Evolutionary conservation across 2,888 invertebrate species (phyloP).

Genomic region (Lepidochrysops patricia): DNA sequence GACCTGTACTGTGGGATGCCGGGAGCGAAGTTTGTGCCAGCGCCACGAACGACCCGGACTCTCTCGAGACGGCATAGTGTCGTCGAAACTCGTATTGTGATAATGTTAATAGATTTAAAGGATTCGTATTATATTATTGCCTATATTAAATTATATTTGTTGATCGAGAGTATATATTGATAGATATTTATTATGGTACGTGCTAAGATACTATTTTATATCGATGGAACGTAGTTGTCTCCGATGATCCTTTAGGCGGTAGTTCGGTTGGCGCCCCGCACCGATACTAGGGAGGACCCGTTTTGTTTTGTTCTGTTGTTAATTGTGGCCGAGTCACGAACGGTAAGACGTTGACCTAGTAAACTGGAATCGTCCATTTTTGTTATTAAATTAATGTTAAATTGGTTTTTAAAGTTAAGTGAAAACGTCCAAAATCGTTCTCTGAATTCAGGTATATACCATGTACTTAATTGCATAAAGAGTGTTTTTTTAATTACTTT

Average conservation of each 20-base stretch:
- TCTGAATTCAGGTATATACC: conserved; percentile 5
- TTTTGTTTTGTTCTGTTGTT: conserved; percentile 1
- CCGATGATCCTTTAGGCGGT: conserved; percentile 39
- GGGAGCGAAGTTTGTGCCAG: conserved; percentile 38
- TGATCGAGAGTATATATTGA: conserved; percentile 65
- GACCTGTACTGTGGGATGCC: conserved; percentile 35
- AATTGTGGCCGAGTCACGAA: neutral
- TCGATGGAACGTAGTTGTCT: conserved; percentile 41
- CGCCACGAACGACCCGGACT: conserved; percentile 39
- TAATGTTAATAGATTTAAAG: conserved; percentile 55
- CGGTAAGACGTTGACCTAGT: neutral
- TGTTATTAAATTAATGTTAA: conserved; percentile 1
- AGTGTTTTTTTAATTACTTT: neutral
- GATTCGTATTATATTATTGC: conserved; percentile 57
- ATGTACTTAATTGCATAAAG: too few species aligned
- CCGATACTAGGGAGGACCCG: neutral
- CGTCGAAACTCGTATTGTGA: conserved; percentile 58
- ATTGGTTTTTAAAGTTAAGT: neutral
- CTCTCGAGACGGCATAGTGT: conserved; percentile 48
- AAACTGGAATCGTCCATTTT: conserved; percentile 9
- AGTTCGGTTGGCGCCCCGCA: conserved; percentile 27
- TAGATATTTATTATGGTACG: conserved; percentile 61
- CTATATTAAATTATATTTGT: conserved; percentile 65
- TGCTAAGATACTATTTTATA: conserved; percentile 51
- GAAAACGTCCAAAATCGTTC: neutral